Evolutionary conservation across 2,113 vertebrate genomes (phyloP), one percentile per base, ranked within the genome.

Genomic region (Telmatochromis brichardi): DNA sequence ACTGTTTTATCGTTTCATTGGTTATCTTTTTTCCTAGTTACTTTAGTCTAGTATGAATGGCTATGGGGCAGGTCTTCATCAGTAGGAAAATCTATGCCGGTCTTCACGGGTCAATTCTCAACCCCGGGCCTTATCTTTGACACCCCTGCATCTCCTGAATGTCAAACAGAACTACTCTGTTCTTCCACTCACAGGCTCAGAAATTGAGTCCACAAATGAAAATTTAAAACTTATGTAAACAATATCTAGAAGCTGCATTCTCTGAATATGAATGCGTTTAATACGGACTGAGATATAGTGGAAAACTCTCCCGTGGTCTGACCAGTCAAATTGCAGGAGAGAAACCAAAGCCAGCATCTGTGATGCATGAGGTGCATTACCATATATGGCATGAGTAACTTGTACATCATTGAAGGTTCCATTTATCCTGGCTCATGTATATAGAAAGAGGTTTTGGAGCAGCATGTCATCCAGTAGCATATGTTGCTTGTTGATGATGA

Each of bases 401-500:
- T 78, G 15, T 47, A 78, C 71, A 51, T 78, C 42, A 31, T 0
- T 78, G 45, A 78, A 31, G 17, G 45, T 19, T 12, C 26, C 9
- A n/a, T 51, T 78, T 78, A 31, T 51, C 26, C 73, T 51, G 45
- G 2, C 26, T 73, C n/a, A 45, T 73, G 37, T 71, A 71, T 47
- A 76, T 76, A 76, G 9, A 50, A 28, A 73, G n/a, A 73, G 42
- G 9, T 78, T 31, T 50, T 3, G 42, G 9, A 31, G 15, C 42
- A 78, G 9, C 42, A 28, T 76, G 42, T 47, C 42, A 76, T 28
- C 71, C 42, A 76, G 71, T 26, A 28, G 71, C 71, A 28, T 47
- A 78, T 50, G 71, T 50, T 78, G 15, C 71, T 78, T 50, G 15
- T 78, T 50, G 9, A 78, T 50, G 71, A 78, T 12, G 42, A 31